These are phyloP conservation scores for Macquaria australasica DNA, from an alignment of 2,113 vertebrate species.

Conservation along the genomic window DNA sequence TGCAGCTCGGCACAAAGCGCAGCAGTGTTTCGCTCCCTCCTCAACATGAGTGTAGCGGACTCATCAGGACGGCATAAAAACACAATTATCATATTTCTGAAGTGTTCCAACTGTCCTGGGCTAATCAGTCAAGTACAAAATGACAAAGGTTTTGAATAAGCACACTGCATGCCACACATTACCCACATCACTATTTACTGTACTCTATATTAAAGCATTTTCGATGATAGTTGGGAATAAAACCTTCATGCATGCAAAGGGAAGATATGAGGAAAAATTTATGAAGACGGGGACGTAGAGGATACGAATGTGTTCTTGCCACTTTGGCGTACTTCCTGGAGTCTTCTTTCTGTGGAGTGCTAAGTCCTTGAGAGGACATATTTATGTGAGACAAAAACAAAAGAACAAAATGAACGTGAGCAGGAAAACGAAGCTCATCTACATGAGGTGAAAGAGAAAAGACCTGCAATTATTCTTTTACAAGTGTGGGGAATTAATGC, in stretches of 20 bases:
- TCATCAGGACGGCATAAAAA: constrained; percentile 55
- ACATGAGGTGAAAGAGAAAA: not conserved
- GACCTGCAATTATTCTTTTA: not conserved
- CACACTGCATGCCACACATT: not conserved
- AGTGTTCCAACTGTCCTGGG: constrained; percentile 40
- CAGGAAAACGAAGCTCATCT: not conserved
- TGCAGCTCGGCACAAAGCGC: not conserved
- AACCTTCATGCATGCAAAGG: constrained; percentile 17
- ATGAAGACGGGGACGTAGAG: constrained; percentile 25
- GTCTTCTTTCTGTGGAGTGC: not conserved
- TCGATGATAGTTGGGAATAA: constrained; percentile 32
- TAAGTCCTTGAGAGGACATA: not conserved
- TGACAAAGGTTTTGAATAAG: constrained; percentile 10
- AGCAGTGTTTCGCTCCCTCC: constrained; percentile 7
- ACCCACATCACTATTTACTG: not conserved
- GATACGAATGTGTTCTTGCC: constrained; percentile 27
- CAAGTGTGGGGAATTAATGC: constrained; percentile 14
- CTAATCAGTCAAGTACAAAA: constrained; percentile 60
- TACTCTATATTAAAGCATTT: not conserved
- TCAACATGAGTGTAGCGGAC: constrained; percentile 19
- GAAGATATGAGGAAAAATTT: constrained; percentile 30
- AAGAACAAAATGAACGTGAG: not conserved
- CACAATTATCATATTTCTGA: constrained; percentile 62
- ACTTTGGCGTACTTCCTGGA: constrained; percentile 3
- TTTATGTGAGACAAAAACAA: constrained; percentile 7